phyloP scores from a whole-genome alignment of 2,113 vertebrate genomes.

The Dipodomys ordii region DNA sequence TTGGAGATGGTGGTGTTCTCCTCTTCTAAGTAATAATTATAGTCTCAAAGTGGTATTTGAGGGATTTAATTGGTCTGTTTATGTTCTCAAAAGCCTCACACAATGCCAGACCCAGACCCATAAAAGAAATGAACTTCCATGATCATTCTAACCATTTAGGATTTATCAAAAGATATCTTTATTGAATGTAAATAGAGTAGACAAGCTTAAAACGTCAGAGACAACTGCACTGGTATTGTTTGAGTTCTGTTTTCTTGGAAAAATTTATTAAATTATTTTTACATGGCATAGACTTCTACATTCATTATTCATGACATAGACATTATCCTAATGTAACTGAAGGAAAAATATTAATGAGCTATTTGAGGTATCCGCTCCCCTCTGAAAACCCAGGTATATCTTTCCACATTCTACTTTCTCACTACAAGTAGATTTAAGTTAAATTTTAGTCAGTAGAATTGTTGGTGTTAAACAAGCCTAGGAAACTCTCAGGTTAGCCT shows the following conservation, averaged over 20 bases:
- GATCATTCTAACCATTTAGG: background rate
- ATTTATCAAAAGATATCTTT: background rate
- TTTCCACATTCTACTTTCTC: background rate
- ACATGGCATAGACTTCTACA: background rate
- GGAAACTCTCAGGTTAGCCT: background rate
- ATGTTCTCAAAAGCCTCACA: background rate
- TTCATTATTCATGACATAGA: slow-evolving; percentile 10
- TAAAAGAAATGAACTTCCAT: background rate
- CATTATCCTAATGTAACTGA: background rate
- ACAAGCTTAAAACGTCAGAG: background rate
- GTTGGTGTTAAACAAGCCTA: background rate
- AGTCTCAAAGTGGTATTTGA: background rate
- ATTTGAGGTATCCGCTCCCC: background rate
- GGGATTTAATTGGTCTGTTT: slow-evolving; percentile 32
- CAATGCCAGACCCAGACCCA: background rate
- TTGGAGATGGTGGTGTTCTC: background rate
- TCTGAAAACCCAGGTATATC: background rate
- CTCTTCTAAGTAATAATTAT: slow-evolving; percentile 14
- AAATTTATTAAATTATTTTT: background rate
- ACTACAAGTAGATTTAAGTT: background rate
- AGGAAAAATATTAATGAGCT: background rate
- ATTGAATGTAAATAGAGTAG: slow-evolving; percentile 29
- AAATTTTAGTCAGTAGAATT: background rate
- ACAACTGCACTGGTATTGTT: background rate
- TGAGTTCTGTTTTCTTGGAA: background rate